A percentile compares a stretch with the other conserved stretches of the same genome.
These are phyloP conservation scores for Serilophus lunatus DNA, from an alignment of 2,113 vertebrate species.

Conservation along the genomic window DNA sequence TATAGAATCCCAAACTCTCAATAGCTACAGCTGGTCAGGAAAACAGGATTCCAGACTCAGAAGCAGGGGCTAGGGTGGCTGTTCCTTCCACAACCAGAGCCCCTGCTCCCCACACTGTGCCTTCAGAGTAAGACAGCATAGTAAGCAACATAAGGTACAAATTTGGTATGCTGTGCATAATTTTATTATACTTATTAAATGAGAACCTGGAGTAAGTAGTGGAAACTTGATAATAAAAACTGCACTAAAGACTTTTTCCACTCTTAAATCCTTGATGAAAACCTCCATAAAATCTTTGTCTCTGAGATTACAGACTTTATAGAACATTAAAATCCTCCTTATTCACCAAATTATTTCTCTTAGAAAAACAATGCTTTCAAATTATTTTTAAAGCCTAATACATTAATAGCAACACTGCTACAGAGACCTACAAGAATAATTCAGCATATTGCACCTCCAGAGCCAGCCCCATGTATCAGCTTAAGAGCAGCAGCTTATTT, in stretches of 20 bases:
- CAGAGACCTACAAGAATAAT: neutral
- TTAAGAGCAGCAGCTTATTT: constrained; percentile 34
- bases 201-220: neutral
- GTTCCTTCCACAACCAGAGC: neutral
- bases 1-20: neutral
- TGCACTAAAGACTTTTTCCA: neutral
- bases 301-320: neutral
- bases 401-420: neutral
- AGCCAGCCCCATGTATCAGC: neutral
- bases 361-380: neutral
- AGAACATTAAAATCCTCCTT: neutral
- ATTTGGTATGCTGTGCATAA: neutral
- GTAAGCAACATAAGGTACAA: neutral
- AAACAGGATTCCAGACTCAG: neutral
- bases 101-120: fast-evolving
- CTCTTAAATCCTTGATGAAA: neutral
- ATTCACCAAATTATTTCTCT: neutral
- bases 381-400: neutral
- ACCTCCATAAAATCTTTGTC: neutral
- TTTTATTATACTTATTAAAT: neutral
- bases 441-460: neutral
- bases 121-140: neutral
- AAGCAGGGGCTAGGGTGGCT: neutral
- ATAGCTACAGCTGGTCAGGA: neutral
- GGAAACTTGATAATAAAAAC: neutral